Percentiles rank a stretch among this genome's conserved stretches.
These are phyloP conservation scores for Recurvirostra avosetta DNA, from an alignment of 2,113 vertebrate species.

Conservation along the genomic window DNA sequence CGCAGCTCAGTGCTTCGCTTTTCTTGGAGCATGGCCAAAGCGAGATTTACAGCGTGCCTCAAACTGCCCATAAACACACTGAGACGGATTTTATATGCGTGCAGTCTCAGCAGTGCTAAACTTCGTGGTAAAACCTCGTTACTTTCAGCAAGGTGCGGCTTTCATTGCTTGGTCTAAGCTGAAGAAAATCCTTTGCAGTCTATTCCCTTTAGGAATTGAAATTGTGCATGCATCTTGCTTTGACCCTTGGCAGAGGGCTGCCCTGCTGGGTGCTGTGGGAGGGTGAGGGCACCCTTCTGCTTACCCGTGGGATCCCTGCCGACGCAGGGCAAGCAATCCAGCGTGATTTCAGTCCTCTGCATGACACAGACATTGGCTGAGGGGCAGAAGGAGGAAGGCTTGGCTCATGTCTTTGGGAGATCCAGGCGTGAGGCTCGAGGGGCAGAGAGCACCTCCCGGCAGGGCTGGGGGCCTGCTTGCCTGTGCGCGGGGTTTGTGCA, in stretches of 20 bases:
- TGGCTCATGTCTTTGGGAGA: background rate
- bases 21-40: background rate
- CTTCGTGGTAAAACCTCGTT: background rate
- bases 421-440: background rate
- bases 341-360: background rate
- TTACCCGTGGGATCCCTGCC: background rate
- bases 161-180: background rate
- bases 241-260: background rate
- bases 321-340: background rate
- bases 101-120: background rate
- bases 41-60: background rate
- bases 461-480: background rate
- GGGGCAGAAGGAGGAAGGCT: background rate
- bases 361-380: background rate
- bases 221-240: background rate
- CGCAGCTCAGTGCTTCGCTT: background rate
- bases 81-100: background rate
- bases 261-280: background rate
- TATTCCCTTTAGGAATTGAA: background rate
- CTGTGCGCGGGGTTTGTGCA: background rate
- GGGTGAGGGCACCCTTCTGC: background rate
- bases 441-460: background rate
- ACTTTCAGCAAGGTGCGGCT: background rate
- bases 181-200: background rate
- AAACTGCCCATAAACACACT: background rate